These are phyloP conservation scores for Drosophila subsilvestris DNA, from an alignment of 2,888 invertebrate genomes.

Conservation along the genomic window DNA sequence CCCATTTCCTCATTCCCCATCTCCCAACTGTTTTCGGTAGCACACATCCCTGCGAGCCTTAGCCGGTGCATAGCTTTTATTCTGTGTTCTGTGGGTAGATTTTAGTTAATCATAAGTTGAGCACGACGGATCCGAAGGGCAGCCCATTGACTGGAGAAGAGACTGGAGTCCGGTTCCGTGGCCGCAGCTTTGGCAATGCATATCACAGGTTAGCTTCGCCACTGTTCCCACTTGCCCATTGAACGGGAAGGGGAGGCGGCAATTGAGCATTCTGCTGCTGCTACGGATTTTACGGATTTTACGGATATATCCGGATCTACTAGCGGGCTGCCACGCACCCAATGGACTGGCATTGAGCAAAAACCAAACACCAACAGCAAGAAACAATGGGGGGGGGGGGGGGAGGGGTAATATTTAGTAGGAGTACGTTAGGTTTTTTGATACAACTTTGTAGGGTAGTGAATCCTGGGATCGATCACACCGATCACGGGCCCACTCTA, in stretches of 20 bases:
- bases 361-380: slow-evolving; percentile 9
- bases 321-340: not conserved
- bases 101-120: slow-evolving; percentile 43
- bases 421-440: slow-evolving; percentile 64
- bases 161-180: not conserved
- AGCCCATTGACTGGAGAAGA: not conserved
- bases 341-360: slow-evolving; percentile 4
- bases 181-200: not conserved
- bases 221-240: too few relatives aligned
- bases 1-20: not conserved
- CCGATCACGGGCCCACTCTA: slow-evolving; percentile 38
- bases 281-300: not conserved
- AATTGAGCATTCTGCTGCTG: too few relatives aligned
- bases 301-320: not conserved
- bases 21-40: not conserved
- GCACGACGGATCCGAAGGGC: slow-evolving; percentile 5
- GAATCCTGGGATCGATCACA: slow-evolving; percentile 51
- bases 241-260: too few relatives aligned
- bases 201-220: too few relatives aligned
- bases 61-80: slow-evolving; percentile 20
- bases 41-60: not conserved
- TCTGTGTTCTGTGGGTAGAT: slow-evolving; percentile 41
- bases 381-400: not conserved
- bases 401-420: slow-evolving; percentile 17
- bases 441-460: slow-evolving; percentile 72